Evolutionary conservation across 2,888 invertebrate genomes (phyloP).

Genomic region (Neoitamus cyanurus): DNA sequence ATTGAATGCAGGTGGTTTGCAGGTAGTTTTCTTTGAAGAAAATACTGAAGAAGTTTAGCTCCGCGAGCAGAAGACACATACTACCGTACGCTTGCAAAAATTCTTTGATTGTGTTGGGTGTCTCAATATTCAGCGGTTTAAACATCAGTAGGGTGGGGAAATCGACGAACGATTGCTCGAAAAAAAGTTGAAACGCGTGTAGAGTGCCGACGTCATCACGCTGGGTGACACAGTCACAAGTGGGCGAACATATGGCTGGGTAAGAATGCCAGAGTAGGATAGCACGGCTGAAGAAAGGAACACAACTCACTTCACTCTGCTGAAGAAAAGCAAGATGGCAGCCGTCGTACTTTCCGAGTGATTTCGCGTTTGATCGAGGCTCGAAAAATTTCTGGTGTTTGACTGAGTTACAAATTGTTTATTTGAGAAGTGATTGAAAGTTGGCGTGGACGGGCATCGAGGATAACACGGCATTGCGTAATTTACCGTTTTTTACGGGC

Average conservation of each 20-base stretch:
- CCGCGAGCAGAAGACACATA: background rate
- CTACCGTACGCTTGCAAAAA: background rate
- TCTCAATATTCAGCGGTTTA: background rate
- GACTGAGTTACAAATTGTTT: background rate
- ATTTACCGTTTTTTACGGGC: background rate
- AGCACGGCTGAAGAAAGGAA: background rate
- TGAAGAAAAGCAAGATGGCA: constrained; percentile 29
- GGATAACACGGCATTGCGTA: background rate
- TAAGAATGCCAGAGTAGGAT: background rate
- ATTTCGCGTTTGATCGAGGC: constrained; percentile 10
- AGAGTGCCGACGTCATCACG: constrained; percentile 30
- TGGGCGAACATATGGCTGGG: background rate
- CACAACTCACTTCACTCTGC: background rate
- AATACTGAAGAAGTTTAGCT: background rate
- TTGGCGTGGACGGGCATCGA: background rate
- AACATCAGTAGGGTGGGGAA: background rate
- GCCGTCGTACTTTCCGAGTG: constrained; percentile 23
- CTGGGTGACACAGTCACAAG: background rate
- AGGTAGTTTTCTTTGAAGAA: background rate
- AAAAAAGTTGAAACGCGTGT: constrained; percentile 6
- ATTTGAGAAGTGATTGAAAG: background rate
- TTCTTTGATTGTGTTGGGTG: background rate
- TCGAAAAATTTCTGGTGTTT: constrained; percentile 25
- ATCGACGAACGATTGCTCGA: background rate
- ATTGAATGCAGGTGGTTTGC: background rate